Evolutionary conservation across 2,797 vertebrate species (phyloP), one percentile per base, ranked within the genome.

Genomic region (Aeoliscus strigatus): DNA sequence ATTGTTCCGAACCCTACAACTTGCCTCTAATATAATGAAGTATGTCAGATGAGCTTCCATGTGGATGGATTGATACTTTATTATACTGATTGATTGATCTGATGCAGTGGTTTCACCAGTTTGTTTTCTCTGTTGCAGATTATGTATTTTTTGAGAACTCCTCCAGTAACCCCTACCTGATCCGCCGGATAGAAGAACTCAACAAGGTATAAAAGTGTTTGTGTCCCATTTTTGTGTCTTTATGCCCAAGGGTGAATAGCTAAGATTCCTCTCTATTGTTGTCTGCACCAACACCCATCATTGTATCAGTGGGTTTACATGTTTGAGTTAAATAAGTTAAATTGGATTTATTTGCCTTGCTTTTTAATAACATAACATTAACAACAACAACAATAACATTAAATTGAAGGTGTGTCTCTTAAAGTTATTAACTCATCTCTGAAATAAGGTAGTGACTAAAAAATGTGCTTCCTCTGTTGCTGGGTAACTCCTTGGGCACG

Each of bases 81-180:
- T 29, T 5, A 2, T 13, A 4, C 3, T 8, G 6, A 8, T 8
- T 10, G 11, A 21, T 23, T 1, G 10, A 16, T 51, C 5, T 28
- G 6, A 38, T n/a, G 6, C 17, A 30, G 11, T 51, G 16, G 51
- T 10, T 8, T 56, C 17, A 51, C 37, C 4, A 2, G 2, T 42
- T 9, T 53, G 3, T 61, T 69, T 73, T 53, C 60, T 55, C 13
- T 58, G 12, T 90, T 91, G 26, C 88, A 97, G 94, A 97, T 91
- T 97, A 97, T 67, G 94, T 97, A 54, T 97, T 94, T 81, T 97
- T 97, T 86, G 94, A 97, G 86, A 97, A 97, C 80, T 97, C 94
- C 47, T 97, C 94, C 71, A 97, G 94, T 88, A 97, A 97, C 81
- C 94, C 94, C 0, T 97, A 97, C 85, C 89, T 97, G 56, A 97